These are phyloP conservation scores for Yponomeuta sedellus DNA, from an alignment of 2,888 invertebrate genomes.

Conservation along the genomic window DNA sequence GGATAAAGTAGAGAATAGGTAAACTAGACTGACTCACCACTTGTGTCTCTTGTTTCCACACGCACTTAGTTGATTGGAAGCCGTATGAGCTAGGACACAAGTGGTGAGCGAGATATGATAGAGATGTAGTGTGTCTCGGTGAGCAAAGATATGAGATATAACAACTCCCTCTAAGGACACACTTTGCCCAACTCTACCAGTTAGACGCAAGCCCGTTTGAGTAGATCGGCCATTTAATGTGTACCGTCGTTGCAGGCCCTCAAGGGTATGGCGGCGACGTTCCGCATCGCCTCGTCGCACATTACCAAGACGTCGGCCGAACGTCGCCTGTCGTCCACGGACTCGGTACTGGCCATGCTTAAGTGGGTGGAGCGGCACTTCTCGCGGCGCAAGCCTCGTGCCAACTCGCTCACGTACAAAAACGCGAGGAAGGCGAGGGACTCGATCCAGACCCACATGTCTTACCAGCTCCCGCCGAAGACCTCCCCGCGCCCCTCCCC, in stretches of 20 bases:
- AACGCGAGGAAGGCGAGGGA: conserved; percentile 78
- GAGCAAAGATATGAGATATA: too few relatives aligned
- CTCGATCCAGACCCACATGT: conserved; percentile 87
- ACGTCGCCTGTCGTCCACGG: conserved; percentile 90
- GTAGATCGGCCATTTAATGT: too few relatives aligned
- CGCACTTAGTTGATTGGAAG: too few relatives aligned
- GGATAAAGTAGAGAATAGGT: too few relatives aligned
- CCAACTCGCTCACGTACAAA: conserved; percentile 80
- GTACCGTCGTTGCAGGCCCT: conserved; percentile 77
- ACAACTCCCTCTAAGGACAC: too few relatives aligned
- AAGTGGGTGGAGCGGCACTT: conserved; percentile 94
- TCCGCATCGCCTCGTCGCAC: conserved; percentile 89
- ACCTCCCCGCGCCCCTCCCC: conserved; percentile 54
- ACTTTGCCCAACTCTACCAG: too few relatives aligned
- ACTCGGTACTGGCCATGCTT: conserved; percentile 91
- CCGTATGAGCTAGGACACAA: too few relatives aligned
- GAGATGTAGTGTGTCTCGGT: too few relatives aligned
- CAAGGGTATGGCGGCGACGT: conserved; percentile 95
- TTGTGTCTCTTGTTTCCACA: too few relatives aligned
- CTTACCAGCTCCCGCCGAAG: conserved; percentile 68
- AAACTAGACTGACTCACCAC: too few relatives aligned
- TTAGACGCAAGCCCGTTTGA: too few relatives aligned
- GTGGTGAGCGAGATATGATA: too few relatives aligned
- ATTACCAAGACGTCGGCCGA: conserved; percentile 92
- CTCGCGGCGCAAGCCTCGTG: conserved; percentile 84